Evolutionary conservation across 2,888 invertebrate species (phyloP), one percentile per base, ranked within the genome.

Genomic region (Caenorhabditis sp.): DNA sequence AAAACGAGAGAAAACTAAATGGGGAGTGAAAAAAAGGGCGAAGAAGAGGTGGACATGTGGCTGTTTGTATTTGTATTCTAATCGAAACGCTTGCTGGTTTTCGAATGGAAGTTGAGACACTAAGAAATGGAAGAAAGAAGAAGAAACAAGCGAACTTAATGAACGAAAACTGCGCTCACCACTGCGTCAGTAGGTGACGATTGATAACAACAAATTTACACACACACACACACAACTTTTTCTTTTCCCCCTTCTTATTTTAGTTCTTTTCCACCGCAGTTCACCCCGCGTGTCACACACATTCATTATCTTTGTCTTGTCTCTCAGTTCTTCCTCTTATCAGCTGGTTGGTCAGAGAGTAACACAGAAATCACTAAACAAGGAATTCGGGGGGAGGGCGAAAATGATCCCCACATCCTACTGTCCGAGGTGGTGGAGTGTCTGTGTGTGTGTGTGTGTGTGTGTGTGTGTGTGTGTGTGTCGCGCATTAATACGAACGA

Each of bases 61-160:
- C n/a, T n/a, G 66, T 51, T 76, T 69, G 70, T 79, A 72, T 79
- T 79, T 79, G 79, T 70, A 79, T 79, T 79, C 79, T 70, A 64
- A 70, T 79, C 69, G 59, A 77, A 69, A 69, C 69, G 77, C 77
- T 77, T 79, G 70, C 63, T 79, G 79, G 70, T 79, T 70, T 77
- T 70, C 70, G 51, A 63, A 69, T 49, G 24, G 51, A 31, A 77
- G 66, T 7, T 19, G 47, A 51, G 31, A 64, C 26, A 35, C 22
- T 10, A 47, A 31, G 19, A 63, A 68, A 10, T n/a, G 38, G 22
- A 26, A 54, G 31, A 16, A 22, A 12, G 28, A 41, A 26, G 41
- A 22, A 61, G 61, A 24, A 41, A 41, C n/a, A n/a, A n/a, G 28
- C 47, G 26, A 28, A 35, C 12, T 31, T 54, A 54, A 26, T 24